These are phyloP conservation scores for Oreochromis aureus DNA, from an alignment of 2,113 vertebrate genomes.

Conservation along the genomic window DNA sequence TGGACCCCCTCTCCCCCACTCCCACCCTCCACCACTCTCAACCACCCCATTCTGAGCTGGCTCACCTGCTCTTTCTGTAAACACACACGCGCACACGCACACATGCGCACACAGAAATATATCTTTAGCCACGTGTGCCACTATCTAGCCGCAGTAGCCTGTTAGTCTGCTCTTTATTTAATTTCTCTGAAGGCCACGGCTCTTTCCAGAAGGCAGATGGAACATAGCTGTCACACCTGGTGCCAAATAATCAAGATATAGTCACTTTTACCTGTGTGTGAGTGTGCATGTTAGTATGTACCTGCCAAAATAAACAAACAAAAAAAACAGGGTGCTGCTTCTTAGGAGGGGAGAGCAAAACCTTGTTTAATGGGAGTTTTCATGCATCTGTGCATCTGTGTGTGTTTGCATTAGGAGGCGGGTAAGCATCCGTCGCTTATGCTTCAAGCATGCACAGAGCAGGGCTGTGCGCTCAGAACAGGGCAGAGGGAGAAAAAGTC, in stretches of 20 bases:
- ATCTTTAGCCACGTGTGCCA: not conserved
- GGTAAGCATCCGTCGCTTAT: not conserved
- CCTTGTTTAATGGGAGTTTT: not conserved
- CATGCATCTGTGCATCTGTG: not conserved
- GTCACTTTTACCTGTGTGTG: not conserved
- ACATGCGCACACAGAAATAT: not conserved
- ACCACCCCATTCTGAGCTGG: not conserved
- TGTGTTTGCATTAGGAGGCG: not conserved
- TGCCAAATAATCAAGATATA: not conserved
- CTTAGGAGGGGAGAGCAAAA: not conserved
- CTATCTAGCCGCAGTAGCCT: not conserved
- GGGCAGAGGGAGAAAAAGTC: not conserved
- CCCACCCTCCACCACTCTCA: not conserved
- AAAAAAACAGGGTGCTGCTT: not conserved
- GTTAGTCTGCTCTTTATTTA: constrained; percentile 9
- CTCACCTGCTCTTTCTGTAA: not conserved
- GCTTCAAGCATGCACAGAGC: not conserved
- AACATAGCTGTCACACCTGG: constrained; percentile 12
- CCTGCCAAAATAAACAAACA: not conserved
- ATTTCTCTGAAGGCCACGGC: constrained; percentile 5
- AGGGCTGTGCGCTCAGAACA: not conserved
- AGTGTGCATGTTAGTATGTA: not conserved
- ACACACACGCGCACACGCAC: not conserved
- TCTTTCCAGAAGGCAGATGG: not conserved
- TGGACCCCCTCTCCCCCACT: not conserved